Evolutionary conservation across 2,113 vertebrate genomes (phyloP).

Genomic region (Ifrita kowaldi): DNA sequence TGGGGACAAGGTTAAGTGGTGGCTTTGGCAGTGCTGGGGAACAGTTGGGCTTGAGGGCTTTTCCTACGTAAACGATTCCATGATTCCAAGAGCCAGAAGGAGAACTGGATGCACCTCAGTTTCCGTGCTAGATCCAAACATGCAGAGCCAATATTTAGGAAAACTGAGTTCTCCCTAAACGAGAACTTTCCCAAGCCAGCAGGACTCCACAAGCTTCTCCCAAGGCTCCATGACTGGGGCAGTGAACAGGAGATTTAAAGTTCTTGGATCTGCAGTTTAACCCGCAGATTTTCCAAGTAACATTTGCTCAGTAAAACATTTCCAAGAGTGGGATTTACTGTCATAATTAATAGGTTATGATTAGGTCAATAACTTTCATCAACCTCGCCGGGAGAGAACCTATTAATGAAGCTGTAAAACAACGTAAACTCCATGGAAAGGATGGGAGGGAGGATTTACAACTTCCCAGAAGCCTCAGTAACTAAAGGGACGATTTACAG

Average conservation of each 20-base stretch:
- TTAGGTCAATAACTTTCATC: slow-evolving; percentile 76
- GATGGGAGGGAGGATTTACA: slow-evolving; percentile 64
- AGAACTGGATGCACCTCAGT: neutral
- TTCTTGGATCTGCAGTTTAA: slow-evolving; percentile 49
- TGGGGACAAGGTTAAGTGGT: neutral
- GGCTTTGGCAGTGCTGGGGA: neutral
- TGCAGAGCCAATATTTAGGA: neutral
- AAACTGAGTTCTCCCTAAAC: neutral
- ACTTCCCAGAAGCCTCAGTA: slow-evolving; percentile 73
- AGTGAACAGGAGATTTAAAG: slow-evolving; percentile 35
- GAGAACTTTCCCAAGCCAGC: neutral
- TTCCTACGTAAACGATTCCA: neutral
- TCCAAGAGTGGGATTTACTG: slow-evolving; percentile 64
- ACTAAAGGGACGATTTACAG: slow-evolving; percentile 71
- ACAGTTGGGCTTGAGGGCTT: neutral
- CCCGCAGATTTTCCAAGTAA: slow-evolving; percentile 52
- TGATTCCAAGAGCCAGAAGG: neutral
- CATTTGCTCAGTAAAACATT: slow-evolving; percentile 64
- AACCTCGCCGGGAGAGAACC: slow-evolving; percentile 61
- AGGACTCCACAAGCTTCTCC: neutral
- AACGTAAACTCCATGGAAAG: slow-evolving; percentile 62
- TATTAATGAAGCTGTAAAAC: slow-evolving; percentile 73
- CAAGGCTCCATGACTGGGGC: fast-evolving
- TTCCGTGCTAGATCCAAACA: neutral
- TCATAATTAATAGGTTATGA: slow-evolving; percentile 76